Base-by-base conservation (phyloP, 2,113 vertebrate genomes). In the Varanus komodoensis region DNA sequence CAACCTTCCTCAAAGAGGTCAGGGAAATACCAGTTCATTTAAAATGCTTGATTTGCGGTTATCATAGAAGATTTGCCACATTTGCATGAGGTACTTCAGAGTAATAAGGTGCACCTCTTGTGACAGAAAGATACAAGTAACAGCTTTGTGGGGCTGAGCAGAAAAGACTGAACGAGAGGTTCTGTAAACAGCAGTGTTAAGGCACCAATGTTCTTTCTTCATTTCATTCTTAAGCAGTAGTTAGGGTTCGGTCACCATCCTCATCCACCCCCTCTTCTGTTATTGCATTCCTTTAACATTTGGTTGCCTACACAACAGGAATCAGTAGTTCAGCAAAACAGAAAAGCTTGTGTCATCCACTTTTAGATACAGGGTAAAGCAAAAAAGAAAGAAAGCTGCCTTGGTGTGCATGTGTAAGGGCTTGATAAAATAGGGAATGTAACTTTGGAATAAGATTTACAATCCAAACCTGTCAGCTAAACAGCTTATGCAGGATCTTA, bases 21-120 rank as follows among this genome's bases (percentile, higher is more conserved):
- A 83, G 88, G 88, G 69, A 89, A 89, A 89, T 89, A 64, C 87
- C 80, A 75, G 38, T 19, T 27, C 48, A 73, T 82, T 74, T 83
- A 48, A 89, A 89, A 89, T 29, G 68, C 69, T 75, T 83, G 38
- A 75, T 75, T 74, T 89, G 69, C 52, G 11, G 71, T 83, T 89
- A 54, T 44, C 32, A 48, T 4, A n/a, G 69, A 73, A 83, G 88
- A 44, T 69, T 48, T 75, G 80, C 48, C 71, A 44, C 38, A 89
- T 89, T 83, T 89, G 88, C 80, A 89, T 83, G 54, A 75, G 81
- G 69, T 23, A 48, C 80, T 50, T 89, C 52, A 75, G 34, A 17
- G 48, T 74, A 69, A 89, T 48, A 83, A 11, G 52, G 82, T 61
- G 61, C 50, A 78, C 34, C 68, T 89, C 81, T 82, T 64, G 52